Conservation (phyloP, 2,888 invertebrate species). For the Thymelicus acteon region DNA sequence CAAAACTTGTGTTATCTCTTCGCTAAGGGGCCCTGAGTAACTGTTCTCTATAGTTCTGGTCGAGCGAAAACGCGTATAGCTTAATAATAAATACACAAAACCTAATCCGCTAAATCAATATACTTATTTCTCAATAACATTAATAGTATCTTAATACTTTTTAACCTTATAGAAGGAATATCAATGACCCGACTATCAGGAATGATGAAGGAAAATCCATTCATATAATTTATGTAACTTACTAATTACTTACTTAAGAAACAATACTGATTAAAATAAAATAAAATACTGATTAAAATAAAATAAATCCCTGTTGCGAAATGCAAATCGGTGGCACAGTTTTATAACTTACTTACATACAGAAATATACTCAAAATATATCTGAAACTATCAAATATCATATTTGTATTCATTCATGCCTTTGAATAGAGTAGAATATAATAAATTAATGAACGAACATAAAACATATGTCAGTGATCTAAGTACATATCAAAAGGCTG, state of each 20-base stretch:
- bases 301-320: conserved; percentile 24
- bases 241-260: not conserved
- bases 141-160: not conserved
- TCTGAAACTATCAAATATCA: not conserved
- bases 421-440: not conserved
- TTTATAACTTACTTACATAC: not conserved
- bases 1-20: too few relatives aligned
- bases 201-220: not conserved
- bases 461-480: too few relatives aligned
- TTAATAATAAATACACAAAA: not conserved
- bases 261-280: not conserved
- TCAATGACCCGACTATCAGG: not conserved
- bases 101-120: not conserved
- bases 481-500: too few relatives aligned
- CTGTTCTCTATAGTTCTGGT: not conserved
- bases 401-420: not conserved
- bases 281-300: conserved; percentile 20
- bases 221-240: not conserved
- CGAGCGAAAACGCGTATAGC: not conserved
- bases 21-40: too few relatives aligned
- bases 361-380: not conserved
- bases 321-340: conserved; percentile 30
- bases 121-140: not conserved
- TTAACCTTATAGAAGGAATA: not conserved
- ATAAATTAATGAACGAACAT: too few relatives aligned